A percentile compares a stretch with the other conserved stretches of the same genome.
Evolutionary conservation across 1,140 invertebrate species (phyloP).

Genomic region (Drosophila mauritiana): DNA sequence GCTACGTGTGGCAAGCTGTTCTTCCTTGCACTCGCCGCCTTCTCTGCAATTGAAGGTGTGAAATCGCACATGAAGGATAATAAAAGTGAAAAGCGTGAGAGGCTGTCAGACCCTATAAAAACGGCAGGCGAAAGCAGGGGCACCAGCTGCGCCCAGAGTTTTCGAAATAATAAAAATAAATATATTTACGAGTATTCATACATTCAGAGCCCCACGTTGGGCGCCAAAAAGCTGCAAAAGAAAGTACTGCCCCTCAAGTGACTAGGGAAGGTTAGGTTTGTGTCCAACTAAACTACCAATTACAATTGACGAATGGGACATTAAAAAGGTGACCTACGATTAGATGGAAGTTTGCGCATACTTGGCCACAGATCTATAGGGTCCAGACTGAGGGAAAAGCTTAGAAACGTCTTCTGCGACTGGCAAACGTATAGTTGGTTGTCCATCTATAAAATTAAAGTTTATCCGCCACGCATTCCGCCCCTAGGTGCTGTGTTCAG

Average conservation of each 20-base stretch:
- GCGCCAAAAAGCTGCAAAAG: not conserved
- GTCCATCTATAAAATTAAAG: conserved; percentile 52
- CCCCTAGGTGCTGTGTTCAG: not conserved
- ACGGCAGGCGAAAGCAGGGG: conserved; percentile 9
- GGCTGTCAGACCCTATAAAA: conserved; percentile 26
- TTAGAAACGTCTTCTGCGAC: not conserved
- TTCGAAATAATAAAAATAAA: conserved; percentile 7
- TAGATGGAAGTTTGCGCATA: too few species aligned
- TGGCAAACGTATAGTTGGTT: conserved; percentile 24
- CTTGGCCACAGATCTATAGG: not conserved
- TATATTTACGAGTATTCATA: not conserved
- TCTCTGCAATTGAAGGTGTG: conserved; percentile 75
- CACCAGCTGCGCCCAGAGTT: conserved; percentile 25
- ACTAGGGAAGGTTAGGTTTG: not conserved
- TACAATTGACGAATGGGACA: not conserved
- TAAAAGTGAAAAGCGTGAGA: conserved; percentile 76
- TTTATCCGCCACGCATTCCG: conserved; percentile 21
- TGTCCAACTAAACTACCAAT: not conserved
- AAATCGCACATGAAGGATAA: conserved; percentile 81
- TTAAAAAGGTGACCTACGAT: too few species aligned
- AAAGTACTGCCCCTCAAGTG: not conserved
- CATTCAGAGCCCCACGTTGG: not conserved
- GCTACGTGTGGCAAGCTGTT: conserved; percentile 68
- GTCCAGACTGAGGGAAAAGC: too few species aligned
- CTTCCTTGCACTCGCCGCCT: not conserved